Percentiles rank a stretch among this genome's conserved stretches.
Conservation (phyloP, 2,888 invertebrate species). For the Zele albiditarsus region DNA sequence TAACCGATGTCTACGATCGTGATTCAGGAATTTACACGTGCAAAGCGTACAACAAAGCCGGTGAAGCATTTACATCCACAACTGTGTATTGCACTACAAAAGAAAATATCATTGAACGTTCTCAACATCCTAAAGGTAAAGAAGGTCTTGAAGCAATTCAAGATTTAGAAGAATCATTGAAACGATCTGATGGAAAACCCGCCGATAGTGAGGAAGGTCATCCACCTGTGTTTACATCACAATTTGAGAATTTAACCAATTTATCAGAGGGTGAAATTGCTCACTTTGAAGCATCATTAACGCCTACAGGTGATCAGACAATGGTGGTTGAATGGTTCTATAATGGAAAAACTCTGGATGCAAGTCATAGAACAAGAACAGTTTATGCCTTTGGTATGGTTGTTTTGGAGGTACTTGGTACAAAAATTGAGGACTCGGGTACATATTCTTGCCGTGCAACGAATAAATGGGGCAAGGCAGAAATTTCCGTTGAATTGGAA, state of each 20-base stretch:
- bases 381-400: slow-evolving; percentile 99
- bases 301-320: slow-evolving; percentile 94
- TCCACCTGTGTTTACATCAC: slow-evolving; percentile 90
- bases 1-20: slow-evolving; percentile 92
- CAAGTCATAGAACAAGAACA: slow-evolving; percentile 92
- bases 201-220: slow-evolving; percentile 86
- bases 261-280: slow-evolving; percentile 96
- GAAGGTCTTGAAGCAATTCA: slow-evolving; percentile 94
- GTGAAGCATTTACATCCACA: slow-evolving; percentile 94
- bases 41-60: slow-evolving; percentile 89
- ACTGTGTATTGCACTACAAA: slow-evolving; percentile 89
- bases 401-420: slow-evolving; percentile 95
- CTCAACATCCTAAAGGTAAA: slow-evolving; percentile 96
- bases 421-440: slow-evolving; percentile 94
- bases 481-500: slow-evolving; percentile 87
- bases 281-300: slow-evolving; percentile 96
- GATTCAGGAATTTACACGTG: slow-evolving; percentile 96
- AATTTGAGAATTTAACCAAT: slow-evolving; percentile 87
- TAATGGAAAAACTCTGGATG: slow-evolving; percentile 90
- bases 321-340: slow-evolving; percentile 98
- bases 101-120: slow-evolving; percentile 87
- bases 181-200: slow-evolving; percentile 80
- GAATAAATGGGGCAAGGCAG: slow-evolving; percentile 91
- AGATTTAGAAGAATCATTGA: slow-evolving; percentile 89
- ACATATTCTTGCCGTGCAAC: slow-evolving; percentile 91